Conservation (phyloP, 2,113 vertebrate genomes). For the Strix aluco region DNA sequence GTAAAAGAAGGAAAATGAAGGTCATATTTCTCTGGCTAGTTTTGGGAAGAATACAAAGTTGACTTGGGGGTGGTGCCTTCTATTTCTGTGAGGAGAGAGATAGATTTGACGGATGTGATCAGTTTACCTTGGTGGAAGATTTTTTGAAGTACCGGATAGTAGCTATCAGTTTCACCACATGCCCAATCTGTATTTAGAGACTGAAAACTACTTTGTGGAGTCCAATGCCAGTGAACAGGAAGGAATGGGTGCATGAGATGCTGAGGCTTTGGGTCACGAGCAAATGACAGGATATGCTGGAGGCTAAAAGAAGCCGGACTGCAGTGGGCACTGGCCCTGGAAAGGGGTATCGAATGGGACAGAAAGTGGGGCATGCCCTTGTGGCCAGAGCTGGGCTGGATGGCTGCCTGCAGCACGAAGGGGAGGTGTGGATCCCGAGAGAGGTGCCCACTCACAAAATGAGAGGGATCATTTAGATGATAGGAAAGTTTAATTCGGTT, state of each 20-base stretch:
- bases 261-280: background rate
- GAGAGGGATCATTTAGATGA: background rate
- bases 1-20: background rate
- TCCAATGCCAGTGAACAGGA: background rate
- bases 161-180: constrained; percentile 10
- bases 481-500: background rate
- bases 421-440: background rate
- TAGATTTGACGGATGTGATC: background rate
- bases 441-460: background rate
- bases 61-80: background rate
- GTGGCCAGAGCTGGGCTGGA: background rate
- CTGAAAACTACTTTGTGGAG: background rate
- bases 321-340: background rate
- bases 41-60: background rate
- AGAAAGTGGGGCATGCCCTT: background rate
- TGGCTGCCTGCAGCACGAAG: background rate
- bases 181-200: constrained; percentile 8
- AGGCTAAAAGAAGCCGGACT: background rate
- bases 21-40: background rate
- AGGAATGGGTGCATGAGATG: background rate
- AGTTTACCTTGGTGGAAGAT: background rate
- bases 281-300: background rate
- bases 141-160: background rate
- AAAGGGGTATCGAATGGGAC: background rate
- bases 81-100: background rate